Evolutionary conservation across 2,888 invertebrate species (phyloP).

Genomic region (Sinopyrophorus schimmeli): DNA sequence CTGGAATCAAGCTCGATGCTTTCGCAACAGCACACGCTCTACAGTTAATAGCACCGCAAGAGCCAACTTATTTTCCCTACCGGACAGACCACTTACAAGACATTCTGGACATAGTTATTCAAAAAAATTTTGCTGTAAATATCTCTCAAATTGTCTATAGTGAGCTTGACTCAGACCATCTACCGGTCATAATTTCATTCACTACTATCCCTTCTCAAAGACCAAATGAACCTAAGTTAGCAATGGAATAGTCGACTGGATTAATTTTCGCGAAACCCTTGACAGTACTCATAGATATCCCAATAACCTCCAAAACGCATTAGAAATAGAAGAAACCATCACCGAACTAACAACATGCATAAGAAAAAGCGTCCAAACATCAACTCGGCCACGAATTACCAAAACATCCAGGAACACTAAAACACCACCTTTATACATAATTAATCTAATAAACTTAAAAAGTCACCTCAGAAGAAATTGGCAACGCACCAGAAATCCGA

Average conservation of each 20-base stretch:
- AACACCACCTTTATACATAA: conserved; percentile 3
- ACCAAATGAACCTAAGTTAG: background rate
- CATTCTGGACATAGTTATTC: no score
- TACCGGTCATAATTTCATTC: conserved; percentile 9
- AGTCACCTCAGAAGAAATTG: background rate
- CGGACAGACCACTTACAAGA: no score
- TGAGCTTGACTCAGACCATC: conserved; percentile 7
- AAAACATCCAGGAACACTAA: background rate
- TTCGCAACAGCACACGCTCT: no score
- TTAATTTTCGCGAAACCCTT: background rate
- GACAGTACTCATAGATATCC: conserved; percentile 1
- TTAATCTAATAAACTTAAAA: conserved; percentile 6
- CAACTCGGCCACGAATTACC: background rate
- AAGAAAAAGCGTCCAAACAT: background rate
- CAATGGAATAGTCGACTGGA: conserved; percentile 1
- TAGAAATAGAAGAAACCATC: conserved; percentile 3
- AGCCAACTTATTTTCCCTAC: no score
- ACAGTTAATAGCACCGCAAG: no score
- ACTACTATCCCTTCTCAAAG: background rate
- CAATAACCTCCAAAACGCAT: background rate
- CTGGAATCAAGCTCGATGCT: conserved; percentile 4
- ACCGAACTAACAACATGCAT: background rate
- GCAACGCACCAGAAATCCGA: background rate
- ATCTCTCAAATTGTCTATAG: background rate
- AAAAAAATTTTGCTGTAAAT: no score